These are phyloP conservation scores for Myotis planiceps DNA, from an alignment of 2,797 vertebrate species.

Conservation along the genomic window DNA sequence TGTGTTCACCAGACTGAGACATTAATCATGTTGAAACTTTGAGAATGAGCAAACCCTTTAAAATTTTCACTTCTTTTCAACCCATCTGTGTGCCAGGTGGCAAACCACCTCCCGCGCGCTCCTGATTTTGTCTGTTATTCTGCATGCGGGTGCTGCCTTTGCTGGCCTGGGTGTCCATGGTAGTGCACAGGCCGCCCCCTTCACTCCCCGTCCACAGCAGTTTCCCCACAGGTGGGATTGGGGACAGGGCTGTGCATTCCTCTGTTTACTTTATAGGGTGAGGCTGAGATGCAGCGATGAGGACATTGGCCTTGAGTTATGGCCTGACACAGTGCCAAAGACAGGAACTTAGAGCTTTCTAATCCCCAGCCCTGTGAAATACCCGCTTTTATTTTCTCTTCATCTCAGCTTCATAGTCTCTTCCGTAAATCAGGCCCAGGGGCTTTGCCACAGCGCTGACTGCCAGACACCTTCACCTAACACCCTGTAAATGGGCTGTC, in stretches of 20 bases:
- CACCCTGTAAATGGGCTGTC: slow-evolving; percentile 57
- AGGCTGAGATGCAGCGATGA: slow-evolving; percentile 13
- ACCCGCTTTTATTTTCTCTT: slow-evolving; percentile 58
- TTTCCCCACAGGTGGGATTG: not conserved
- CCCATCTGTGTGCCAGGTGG: not conserved
- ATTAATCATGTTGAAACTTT: slow-evolving; percentile 22
- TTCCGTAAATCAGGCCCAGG: slow-evolving; percentile 66
- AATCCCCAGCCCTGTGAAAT: slow-evolving; percentile 60
- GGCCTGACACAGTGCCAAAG: slow-evolving; percentile 27
- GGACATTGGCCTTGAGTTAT: slow-evolving; percentile 60
- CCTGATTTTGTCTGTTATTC: not conserved
- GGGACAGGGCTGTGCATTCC: not conserved
- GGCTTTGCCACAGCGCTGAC: not conserved
- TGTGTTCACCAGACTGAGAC: not conserved
- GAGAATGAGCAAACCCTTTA: not conserved
- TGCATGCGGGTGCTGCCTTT: not conserved
- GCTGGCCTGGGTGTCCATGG: not conserved
- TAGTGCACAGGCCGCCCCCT: not conserved
- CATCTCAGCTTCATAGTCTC: slow-evolving; percentile 38
- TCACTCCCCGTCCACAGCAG: not conserved
- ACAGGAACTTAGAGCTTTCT: slow-evolving; percentile 56
- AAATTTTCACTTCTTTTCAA: not conserved
- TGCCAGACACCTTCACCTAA: slow-evolving; percentile 39
- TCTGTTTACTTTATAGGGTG: slow-evolving; percentile 18
- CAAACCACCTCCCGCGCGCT: not conserved